A percentile compares a stretch with the other conserved stretches of the same genome.
These are phyloP conservation scores for Amblyteles armatorius DNA, from an alignment of 2,888 invertebrate genomes.

Conservation along the genomic window DNA sequence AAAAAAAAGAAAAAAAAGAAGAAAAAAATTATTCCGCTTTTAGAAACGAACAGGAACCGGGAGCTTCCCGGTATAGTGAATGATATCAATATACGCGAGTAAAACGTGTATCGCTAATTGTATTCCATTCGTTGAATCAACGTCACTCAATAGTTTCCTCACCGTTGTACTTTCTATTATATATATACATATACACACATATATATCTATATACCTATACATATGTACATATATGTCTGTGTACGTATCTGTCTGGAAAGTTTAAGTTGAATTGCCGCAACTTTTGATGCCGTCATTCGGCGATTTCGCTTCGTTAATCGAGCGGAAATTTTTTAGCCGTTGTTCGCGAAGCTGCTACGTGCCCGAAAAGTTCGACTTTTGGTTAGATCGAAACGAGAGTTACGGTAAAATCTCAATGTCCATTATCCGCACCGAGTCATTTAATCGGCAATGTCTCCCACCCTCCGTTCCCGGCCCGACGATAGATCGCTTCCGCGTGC, in stretches of 20 bases:
- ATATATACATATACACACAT: neutral
- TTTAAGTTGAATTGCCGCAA: constrained; percentile 46
- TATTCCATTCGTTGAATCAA: constrained; percentile 66
- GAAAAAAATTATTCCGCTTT: constrained; percentile 55
- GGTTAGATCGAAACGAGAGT: constrained; percentile 50
- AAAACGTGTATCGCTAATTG: constrained; percentile 66
- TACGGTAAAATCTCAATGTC: constrained; percentile 60
- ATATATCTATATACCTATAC: neutral
- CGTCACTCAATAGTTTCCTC: constrained; percentile 62
- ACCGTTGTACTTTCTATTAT: constrained; percentile 8
- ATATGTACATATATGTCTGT: constrained; percentile 5
- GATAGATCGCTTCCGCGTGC: constrained; percentile 42
- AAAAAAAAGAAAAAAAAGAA: constrained; percentile 8
- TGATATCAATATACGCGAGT: constrained; percentile 59
- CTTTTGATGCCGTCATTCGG: constrained; percentile 63
- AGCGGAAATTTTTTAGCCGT: constrained; percentile 57
- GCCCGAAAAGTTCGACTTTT: constrained; percentile 53
- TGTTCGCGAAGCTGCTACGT: constrained; percentile 31
- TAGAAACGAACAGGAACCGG: constrained; percentile 36
- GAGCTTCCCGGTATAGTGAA: neutral
- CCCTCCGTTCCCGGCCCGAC: neutral
- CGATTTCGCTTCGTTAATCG: constrained; percentile 60
- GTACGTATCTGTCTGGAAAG: constrained; percentile 61
- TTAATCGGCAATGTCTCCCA: constrained; percentile 43
- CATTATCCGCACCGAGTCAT: constrained; percentile 59